Evolutionary conservation across 1,140 invertebrate species (phyloP), one percentile per base, ranked within the genome.

Genomic region (Sycophila sp.): DNA sequence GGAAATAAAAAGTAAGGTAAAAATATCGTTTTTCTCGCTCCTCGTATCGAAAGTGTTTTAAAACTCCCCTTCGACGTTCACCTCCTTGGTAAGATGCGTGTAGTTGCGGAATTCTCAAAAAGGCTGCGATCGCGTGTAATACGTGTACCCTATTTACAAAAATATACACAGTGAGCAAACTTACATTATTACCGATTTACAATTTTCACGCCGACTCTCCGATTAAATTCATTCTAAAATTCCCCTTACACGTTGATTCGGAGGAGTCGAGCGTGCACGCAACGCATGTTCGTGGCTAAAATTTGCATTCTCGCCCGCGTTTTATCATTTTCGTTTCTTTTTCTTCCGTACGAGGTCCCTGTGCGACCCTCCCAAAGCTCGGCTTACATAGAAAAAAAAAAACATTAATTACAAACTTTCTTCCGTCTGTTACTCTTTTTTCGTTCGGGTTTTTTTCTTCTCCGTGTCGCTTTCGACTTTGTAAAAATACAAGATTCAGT

Each of bases 161-260:
- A 86, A 86, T 86, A 85, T 86, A 85, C 82, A 86, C 80, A 80
- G 15, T 84, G 82, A 85, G 82, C 83, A 84, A 85, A 82, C 77
- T 83, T 79, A 80, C 80, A 76, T 69, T 72, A 56, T 69, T 69
- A 63, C 49, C n/a, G 38, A 69, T 28, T 34, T 63, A 56, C 59
- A 53, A 53, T n/a, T n/a, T n/a, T n/a, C n/a, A n/a, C n/a, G n/a
- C n/a, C n/a, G n/a, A n/a, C 36, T 63, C 49, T 59, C 45, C 10
- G 13, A 13, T 13, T 63, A 36, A n/a, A 13, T 42, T 56, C 45
- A 62, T 19, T 69, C 26, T 56, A 32, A 30, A 55, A 72, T 73
- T 73, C 72, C 65, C 32, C 71, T 72, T 73, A 38, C 60, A 73
- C 66, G 58, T 58, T 59, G 28, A 63, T 58, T 38, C 13, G 38